phyloP scores from a whole-genome alignment of 2,888 invertebrate species.

The Timema podura region DNA sequence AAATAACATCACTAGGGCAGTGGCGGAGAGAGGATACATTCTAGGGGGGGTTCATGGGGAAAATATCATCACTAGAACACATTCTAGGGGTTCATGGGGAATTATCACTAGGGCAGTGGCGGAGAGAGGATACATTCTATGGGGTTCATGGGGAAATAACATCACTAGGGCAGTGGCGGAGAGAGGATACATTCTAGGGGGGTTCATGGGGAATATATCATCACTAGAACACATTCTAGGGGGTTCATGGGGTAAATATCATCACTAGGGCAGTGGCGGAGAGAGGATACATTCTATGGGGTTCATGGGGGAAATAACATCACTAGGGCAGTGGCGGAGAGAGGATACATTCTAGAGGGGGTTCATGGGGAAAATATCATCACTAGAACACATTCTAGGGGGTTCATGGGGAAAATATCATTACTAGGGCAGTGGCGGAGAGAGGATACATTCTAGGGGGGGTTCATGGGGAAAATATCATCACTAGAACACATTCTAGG shows the following conservation, averaged over 20 bases:
- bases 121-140: neutral
- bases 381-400: slow-evolving; percentile 43
- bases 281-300: no score
- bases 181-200: no score
- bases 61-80: slow-evolving; percentile 48
- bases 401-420: slow-evolving; percentile 20
- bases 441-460: neutral
- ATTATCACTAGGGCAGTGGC: no score
- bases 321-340: no score
- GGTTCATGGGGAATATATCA: no score
- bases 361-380: slow-evolving; percentile 40
- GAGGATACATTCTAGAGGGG: no score
- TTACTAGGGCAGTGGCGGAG: neutral
- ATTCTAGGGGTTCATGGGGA: slow-evolving; percentile 22
- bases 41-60: no score
- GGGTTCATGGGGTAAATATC: neutral
- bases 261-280: neutral
- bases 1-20: no score
- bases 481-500: neutral
- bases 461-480: neutral
- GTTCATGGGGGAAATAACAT: no score
- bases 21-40: no score
- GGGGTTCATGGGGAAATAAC: neutral
- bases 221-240: no score
- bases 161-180: neutral